Conservation (phyloP, 2,888 invertebrate genomes). For the Tridacna crocea region DNA sequence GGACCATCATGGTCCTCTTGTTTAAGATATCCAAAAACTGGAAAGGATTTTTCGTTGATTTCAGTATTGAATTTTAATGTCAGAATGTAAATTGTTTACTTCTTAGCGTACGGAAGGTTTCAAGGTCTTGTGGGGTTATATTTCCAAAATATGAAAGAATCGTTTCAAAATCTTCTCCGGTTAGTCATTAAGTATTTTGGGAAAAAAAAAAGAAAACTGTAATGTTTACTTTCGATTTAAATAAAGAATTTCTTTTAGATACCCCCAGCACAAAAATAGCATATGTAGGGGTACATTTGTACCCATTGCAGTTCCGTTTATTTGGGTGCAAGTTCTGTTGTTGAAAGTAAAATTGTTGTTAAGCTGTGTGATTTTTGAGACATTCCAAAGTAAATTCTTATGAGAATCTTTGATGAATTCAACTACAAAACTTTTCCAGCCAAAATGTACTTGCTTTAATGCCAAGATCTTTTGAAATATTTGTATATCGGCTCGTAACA, state of each 20-base stretch:
- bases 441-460: slow-evolving; percentile 41
- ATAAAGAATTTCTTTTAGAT: neutral
- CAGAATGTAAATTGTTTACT: neutral
- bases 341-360: slow-evolving; percentile 13
- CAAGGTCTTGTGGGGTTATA: too few relatives aligned
- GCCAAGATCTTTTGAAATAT: slow-evolving; percentile 43
- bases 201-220: too few relatives aligned
- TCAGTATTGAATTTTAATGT: slow-evolving; percentile 13
- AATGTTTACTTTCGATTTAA: neutral
- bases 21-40: slow-evolving; percentile 10
- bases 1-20: too few relatives aligned
- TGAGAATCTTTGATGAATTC: neutral
- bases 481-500: slow-evolving; percentile 34
- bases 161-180: neutral
- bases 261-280: neutral
- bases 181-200: neutral
- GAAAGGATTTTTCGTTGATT: slow-evolving; percentile 4
- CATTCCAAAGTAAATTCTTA: neutral
- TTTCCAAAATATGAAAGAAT: neutral
- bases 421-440: neutral
- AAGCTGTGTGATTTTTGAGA: neutral
- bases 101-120: too few relatives aligned
- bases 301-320: slow-evolving; percentile 10
- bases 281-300: slow-evolving; percentile 16
- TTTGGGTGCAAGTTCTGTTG: neutral